Evolutionary conservation across 2,113 vertebrate species (phyloP).

Genomic region (Taurulus bubalis): DNA sequence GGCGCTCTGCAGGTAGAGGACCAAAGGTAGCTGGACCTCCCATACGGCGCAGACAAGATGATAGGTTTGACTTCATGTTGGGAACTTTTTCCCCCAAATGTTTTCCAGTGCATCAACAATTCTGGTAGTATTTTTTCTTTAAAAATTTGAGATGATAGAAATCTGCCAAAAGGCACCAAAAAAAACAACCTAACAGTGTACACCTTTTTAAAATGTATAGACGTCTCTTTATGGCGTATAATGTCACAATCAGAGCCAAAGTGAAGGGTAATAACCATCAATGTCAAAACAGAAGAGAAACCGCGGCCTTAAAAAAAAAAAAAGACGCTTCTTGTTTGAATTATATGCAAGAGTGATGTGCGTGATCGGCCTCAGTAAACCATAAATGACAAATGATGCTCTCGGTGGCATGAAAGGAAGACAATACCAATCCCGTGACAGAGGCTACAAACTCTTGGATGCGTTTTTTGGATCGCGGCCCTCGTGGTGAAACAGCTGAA

Average conservation of each 20-base stretch:
- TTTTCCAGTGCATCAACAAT: slow-evolving; percentile 1
- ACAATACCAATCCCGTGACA: slow-evolving; percentile 50
- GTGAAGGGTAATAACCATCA: slow-evolving; percentile 15
- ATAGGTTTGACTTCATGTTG: slow-evolving; percentile 5
- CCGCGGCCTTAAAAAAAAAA: neutral
- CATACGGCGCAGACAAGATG: neutral
- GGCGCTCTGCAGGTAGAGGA: slow-evolving; percentile 27
- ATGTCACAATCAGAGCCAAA: neutral
- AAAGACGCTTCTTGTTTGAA: slow-evolving; percentile 42
- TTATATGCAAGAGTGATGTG: slow-evolving; percentile 43
- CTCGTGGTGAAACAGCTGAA: slow-evolving; percentile 25
- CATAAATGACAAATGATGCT: slow-evolving; percentile 44
- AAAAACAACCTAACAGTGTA: neutral
- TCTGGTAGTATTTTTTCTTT: neutral
- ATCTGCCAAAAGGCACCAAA: neutral
- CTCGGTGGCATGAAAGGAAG: slow-evolving; percentile 45
- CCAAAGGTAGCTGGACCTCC: slow-evolving; percentile 37
- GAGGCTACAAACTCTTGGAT: slow-evolving; percentile 38
- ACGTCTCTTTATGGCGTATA: neutral
- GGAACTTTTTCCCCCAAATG: neutral
- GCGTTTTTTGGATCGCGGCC: slow-evolving; percentile 6
- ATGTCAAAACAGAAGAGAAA: slow-evolving; percentile 35
- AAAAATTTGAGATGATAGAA: slow-evolving; percentile 7
- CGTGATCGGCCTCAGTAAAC: slow-evolving; percentile 40
- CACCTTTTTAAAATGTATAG: slow-evolving; percentile 2